Evolutionary conservation across 92 coral and sea anemone genomes (phyloP).

Genomic region (Actinernus sp.): DNA sequence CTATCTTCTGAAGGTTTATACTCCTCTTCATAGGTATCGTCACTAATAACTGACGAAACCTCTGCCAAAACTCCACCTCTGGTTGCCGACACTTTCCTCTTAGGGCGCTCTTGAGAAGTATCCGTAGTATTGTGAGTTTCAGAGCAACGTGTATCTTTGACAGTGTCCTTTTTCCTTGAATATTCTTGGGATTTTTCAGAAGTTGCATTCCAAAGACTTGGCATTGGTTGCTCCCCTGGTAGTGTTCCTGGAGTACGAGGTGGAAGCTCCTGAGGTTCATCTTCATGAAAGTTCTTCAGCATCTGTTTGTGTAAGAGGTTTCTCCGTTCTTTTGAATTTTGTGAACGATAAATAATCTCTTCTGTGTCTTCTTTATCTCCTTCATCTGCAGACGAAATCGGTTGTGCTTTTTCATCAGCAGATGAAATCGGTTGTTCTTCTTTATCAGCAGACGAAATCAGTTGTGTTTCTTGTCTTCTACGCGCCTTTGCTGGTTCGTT

Average conservation of each 20-base stretch:
- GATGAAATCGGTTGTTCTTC: neutral
- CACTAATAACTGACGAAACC: conserved; percentile 3
- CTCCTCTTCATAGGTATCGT: conserved; percentile 8
- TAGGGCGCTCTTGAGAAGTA: neutral
- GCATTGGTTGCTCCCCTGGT: conserved; percentile 13
- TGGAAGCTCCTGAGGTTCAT: conserved; percentile 1
- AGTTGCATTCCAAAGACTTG: conserved; percentile 19
- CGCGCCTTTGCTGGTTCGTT: neutral
- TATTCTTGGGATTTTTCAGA: neutral
- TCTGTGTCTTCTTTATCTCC: too few relatives aligned
- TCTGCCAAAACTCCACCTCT: conserved; percentile 7
- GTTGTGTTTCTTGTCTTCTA: too few relatives aligned
- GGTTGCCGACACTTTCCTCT: conserved; percentile 3
- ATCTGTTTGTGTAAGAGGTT: too few relatives aligned
- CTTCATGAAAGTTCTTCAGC: conserved; percentile 7
- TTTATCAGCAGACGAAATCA: neutral
- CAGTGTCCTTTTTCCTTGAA: too few relatives aligned
- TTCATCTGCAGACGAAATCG: too few relatives aligned
- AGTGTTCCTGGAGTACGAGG: conserved; percentile 8
- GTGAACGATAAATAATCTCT: conserved; percentile 7
- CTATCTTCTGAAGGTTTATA: conserved; percentile 11
- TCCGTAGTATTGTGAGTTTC: conserved; percentile 2
- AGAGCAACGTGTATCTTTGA: too few relatives aligned
- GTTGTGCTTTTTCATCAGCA: neutral
- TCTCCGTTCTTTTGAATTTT: neutral